Base-by-base conservation (phyloP, 2,888 invertebrate genomes). In the Thysanoteuthis rhombus region DNA sequence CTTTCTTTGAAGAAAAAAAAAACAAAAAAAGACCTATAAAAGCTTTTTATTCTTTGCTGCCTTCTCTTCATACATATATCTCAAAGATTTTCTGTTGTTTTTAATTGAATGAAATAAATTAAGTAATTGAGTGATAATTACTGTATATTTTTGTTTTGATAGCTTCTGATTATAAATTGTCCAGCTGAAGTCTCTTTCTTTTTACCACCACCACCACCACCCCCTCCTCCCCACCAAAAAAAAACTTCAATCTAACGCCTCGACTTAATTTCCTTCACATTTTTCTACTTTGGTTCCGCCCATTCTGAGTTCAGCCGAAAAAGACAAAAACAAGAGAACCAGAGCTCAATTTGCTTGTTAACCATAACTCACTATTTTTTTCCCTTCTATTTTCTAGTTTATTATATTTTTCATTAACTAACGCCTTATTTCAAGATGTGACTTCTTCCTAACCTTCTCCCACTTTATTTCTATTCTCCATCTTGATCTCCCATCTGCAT, bases 181-280 rank as follows among this genome's bases (percentile, higher is more conserved):
- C 75, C 75, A 75, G 75, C 75, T 75, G 75, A 90, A 90, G 40
- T 92, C 42, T 92, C 40, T 92, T 40, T 42, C n/a, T 91, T 40
- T 91, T n/a, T 42, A n/a, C n/a, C 45, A 91, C 28, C 91, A 58
- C 10, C 32, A 5, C 58, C 90, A 8, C 58, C 58, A 32, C 3
- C n/a, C 75, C n/a, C 52, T 19, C 45, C 16, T 28, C 28, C 32
- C 38, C 39, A 6, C 38, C 40, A 22, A 25, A 8, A 40, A 8
- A 39, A n/a, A n/a, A n/a, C n/a, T n/a, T n/a, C n/a, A 32, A n/a
- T 92, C 92, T 32, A 42, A n/a, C 32, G 28, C 40, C n/a, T 39
- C 19, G 8, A 36, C 3, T 0, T 38, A 22, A 10, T 90, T 47
- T 47, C 22, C 22, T 47, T n/a, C 16, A 32, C 10, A n/a, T n/a